Evolutionary conservation across 2,888 invertebrate species (phyloP), one percentile per base, ranked within the genome.

Genomic region (Ophion ventricosus): DNA sequence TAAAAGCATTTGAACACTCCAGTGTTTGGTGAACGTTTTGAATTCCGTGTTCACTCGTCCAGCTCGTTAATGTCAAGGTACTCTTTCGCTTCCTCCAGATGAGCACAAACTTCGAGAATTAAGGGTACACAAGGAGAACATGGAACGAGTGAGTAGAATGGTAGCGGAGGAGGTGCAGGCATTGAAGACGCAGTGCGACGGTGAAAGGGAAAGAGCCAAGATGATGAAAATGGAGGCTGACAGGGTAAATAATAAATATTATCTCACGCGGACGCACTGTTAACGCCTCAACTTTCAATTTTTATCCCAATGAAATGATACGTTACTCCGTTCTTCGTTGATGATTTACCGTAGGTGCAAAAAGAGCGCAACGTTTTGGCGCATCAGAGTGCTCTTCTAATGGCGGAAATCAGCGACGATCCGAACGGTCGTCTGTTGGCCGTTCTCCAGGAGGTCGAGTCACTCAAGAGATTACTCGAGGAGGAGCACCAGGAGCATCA

Each of bases 301-400:
- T 20, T 17, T 14, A 61, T 7, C 5, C 61, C 2, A 10, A 23
- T 25, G 40, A 43, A 49, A 49, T 7, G 25, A 49, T 35, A n/a
- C 66, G 17, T 56, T 29, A 14, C 23, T 67, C 2, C 64, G 35
- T 40, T 25, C 26, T 26, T 26, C 56, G 26, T 69, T 57, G 40
- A 64, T 79, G 8, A 67, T 79, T 10, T 0, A n/a, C 84, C 57
- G 4, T 59, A 95, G 89, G 96, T 96, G 0, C 96, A 96, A 91
- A 96, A 96, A 86, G 95, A 95, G 89, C 92, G 95, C 23, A 95
- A 95, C 87, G 95, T 96, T 8, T 92, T 96, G 66, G 95, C 95
- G 0, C 96, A 96, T 90, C 96, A 96, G 93, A 96, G 96, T 88
- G 94, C 96, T 0, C 92, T 96, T 23, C 93, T 96, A 20, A 93